Evolutionary conservation across 2,113 vertebrate genomes (phyloP).

Genomic region (Rhinogobius similis): DNA sequence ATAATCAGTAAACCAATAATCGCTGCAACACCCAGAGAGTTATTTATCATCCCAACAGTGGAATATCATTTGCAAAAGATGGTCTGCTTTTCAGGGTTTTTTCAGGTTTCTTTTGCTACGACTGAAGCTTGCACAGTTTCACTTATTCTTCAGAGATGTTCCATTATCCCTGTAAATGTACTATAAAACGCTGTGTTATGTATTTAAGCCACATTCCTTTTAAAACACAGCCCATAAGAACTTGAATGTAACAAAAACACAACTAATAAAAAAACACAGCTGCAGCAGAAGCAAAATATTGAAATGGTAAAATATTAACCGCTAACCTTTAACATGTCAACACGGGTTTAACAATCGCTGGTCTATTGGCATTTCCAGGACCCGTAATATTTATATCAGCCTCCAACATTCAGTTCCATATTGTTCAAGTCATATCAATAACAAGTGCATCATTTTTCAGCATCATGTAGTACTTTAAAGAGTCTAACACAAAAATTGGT

Average conservation of each 20-base stretch:
- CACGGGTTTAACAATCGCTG: no score
- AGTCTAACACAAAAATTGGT: not conserved
- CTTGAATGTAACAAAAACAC: no score
- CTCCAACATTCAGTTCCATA: no score
- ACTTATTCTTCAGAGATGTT: not conserved
- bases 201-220: not conserved
- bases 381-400: no score
- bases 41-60: conserved; percentile 47
- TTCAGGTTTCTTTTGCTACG: conserved; percentile 36
- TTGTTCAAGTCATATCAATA: no score
- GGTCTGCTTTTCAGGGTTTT: conserved; percentile 28
- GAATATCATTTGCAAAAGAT: conserved; percentile 52
- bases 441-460: not conserved
- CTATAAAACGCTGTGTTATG: not conserved
- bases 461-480: not conserved
- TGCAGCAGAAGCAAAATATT: no score
- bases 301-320: no score
- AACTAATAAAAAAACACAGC: no score
- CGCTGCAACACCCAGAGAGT: conserved; percentile 26
- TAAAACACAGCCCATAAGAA: no score
- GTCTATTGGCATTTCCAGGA: no score
- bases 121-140: conserved; percentile 24
- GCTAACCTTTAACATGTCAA: no score
- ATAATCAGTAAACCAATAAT: conserved; percentile 65
- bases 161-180: not conserved